A percentile compares a stretch with the other conserved stretches of the same genome.
Evolutionary conservation across 2,888 invertebrate species (phyloP).

Genomic region (Lepidochitona cinerea): DNA sequence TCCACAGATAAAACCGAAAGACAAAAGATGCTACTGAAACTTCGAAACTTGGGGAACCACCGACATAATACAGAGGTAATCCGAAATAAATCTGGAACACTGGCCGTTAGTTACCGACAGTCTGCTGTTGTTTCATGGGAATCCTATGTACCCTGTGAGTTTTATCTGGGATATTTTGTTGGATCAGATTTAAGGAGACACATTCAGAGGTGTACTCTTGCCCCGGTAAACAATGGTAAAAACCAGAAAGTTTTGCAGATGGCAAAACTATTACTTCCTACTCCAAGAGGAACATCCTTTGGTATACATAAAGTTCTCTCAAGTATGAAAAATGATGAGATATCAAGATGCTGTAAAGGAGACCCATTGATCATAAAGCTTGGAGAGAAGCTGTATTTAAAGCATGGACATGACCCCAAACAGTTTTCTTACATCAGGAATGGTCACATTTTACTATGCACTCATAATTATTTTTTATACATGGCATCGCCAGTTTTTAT

Average conservation of each 20-base stretch:
- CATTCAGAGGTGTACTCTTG: neutral
- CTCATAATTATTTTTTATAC: too few relatives aligned
- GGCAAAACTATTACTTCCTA: neutral
- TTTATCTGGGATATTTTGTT: neutral
- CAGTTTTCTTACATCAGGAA: neutral
- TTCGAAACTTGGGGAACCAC: constrained; percentile 6
- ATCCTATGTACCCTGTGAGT: neutral
- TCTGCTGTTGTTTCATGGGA: neutral
- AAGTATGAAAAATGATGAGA: neutral
- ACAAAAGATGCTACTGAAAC: neutral
- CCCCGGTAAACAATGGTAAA: neutral
- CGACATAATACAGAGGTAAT: constrained; percentile 7
- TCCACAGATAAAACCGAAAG: too few relatives aligned
- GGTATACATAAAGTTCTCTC: neutral
- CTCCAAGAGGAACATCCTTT: neutral
- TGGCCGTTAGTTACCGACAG: constrained; percentile 1
- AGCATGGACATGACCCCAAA: neutral
- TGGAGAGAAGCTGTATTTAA: neutral
- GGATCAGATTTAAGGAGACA: neutral
- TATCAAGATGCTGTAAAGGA: neutral
- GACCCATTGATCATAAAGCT: neutral
- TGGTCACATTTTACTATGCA: too few relatives aligned
- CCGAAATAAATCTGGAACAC: neutral
- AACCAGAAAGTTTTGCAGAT: neutral
- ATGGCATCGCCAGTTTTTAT: too few relatives aligned